A percentile compares a stretch with the other conserved stretches of the same genome.
These are phyloP conservation scores for Bujurquina vittata DNA, from an alignment of 2,113 vertebrate genomes.

Conservation along the genomic window DNA sequence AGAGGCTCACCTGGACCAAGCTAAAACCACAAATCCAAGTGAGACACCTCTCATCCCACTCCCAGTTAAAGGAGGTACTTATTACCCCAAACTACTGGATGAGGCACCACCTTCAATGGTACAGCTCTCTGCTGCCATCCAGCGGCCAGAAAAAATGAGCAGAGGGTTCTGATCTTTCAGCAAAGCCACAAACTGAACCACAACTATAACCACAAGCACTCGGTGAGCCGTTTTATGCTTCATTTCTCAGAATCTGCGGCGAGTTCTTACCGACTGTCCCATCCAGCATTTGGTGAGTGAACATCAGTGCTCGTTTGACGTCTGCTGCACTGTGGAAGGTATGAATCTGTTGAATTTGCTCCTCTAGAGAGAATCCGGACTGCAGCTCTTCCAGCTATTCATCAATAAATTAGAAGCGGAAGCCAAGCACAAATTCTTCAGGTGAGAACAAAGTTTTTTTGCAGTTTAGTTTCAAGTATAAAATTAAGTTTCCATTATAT, in stretches of 20 bases:
- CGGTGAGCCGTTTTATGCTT: not conserved
- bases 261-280: conserved; percentile 89
- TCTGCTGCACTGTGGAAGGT: not conserved
- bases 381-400: conserved; percentile 88
- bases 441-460: conserved; percentile 73
- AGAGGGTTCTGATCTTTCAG: not conserved
- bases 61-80: too few species aligned
- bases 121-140: not conserved
- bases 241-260: conserved; percentile 83
- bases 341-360: not conserved
- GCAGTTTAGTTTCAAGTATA: not conserved
- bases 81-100: not conserved
- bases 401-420: conserved; percentile 89
- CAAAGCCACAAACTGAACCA: not conserved
- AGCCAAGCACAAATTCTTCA: conserved; percentile 93
- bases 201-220: not conserved
- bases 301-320: not conserved
- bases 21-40: too few species aligned
- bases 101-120: too few species aligned
- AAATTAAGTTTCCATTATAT: not conserved
- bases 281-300: conserved; percentile 88
- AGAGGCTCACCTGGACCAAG: too few species aligned
- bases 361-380: conserved; percentile 86
- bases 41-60: too few species aligned
- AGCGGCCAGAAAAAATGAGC: not conserved